phyloP scores from a whole-genome alignment of 2,797 vertebrate species.

The Peromyscus aztecus region DNA sequence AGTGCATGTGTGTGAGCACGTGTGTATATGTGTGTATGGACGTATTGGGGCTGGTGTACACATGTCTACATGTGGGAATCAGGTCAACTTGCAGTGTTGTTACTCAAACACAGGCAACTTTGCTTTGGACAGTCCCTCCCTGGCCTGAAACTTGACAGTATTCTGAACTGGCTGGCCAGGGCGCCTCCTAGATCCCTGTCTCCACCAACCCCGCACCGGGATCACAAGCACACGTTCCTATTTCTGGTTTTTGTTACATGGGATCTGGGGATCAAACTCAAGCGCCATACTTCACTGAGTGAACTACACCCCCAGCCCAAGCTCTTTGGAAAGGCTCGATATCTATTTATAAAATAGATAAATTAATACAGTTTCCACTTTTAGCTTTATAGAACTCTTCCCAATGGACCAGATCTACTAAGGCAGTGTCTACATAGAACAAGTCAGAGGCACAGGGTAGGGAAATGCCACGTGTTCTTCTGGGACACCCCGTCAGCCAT shows the following conservation, averaged over 20 bases:
- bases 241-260: neutral
- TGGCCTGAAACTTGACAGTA: neutral
- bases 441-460: neutral
- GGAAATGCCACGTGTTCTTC: neutral
- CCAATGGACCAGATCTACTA: conserved; percentile 4
- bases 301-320: neutral
- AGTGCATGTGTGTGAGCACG: neutral
- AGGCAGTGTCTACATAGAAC: neutral
- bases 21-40: neutral
- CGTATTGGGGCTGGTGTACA: neutral
- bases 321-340: conserved; percentile 19
- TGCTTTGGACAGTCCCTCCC: neutral
- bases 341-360: conserved; percentile 42
- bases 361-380: neutral
- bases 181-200: neutral
- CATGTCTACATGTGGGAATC: neutral
- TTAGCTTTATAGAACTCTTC: conserved; percentile 23
- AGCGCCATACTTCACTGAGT: neutral
- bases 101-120: neutral
- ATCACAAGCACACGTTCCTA: neutral
- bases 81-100: no score
- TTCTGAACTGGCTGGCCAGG: neutral
- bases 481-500: neutral
- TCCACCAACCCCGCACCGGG: no score
- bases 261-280: neutral